A percentile compares a stretch with the other conserved stretches of the same genome.
Evolutionary conservation across 2,888 invertebrate species (phyloP).

Genomic region (Paralinhomoeus sp.): DNA sequence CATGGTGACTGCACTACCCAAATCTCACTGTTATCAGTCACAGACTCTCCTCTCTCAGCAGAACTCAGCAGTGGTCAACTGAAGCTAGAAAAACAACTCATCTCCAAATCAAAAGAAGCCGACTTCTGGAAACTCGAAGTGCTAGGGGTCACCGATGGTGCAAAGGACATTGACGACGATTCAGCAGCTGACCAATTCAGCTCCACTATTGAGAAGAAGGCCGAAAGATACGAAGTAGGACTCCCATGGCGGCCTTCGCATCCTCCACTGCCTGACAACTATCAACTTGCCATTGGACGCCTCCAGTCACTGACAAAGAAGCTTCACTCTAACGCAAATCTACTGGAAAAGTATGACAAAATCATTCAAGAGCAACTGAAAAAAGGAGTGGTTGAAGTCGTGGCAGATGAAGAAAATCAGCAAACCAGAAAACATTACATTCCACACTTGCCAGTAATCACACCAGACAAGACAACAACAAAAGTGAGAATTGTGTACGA

Average conservation of each 20-base stretch:
- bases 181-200: background rate
- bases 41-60: too few relatives aligned
- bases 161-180: background rate
- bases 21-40: too few relatives aligned
- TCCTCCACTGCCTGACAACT: conserved; percentile 1
- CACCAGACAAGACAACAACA: conserved; percentile 5
- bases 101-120: background rate
- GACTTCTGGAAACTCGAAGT: background rate
- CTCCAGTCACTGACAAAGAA: background rate
- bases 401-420: background rate
- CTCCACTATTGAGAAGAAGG: background rate
- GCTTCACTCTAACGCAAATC: background rate
- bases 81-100: too few relatives aligned
- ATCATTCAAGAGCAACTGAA: conserved; percentile 5
- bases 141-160: background rate
- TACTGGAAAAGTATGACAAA: conserved; percentile 3
- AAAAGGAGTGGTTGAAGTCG: conserved; percentile 6
- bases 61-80: background rate
- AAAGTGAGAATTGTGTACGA: conserved; percentile 9
- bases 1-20: too few relatives aligned
- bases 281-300: background rate
- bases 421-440: conserved; percentile 3
- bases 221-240: background rate
- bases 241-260: conserved; percentile 1
- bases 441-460: conserved; percentile 7